Conservation (phyloP, 2,113 vertebrate species). For the Callospermophilus lateralis region DNA sequence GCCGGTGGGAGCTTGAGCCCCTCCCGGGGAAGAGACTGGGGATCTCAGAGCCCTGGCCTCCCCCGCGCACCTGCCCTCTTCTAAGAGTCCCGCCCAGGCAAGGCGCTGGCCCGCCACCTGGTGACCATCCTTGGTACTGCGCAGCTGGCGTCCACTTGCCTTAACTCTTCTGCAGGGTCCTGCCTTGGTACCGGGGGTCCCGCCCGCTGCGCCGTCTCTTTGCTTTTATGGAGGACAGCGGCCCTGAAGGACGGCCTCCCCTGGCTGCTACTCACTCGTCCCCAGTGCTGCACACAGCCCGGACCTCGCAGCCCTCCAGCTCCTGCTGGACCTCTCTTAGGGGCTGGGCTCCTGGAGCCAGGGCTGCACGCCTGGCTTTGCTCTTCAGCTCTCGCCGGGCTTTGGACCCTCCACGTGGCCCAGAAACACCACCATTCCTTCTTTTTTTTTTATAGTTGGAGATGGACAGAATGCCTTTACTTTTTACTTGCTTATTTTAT, state of each 20-base stretch:
- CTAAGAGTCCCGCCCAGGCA: rapidly evolving
- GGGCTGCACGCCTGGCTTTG: neutral
- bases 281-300: too few relatives aligned
- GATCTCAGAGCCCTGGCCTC: neutral
- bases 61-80: neutral
- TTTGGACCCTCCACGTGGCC: neutral
- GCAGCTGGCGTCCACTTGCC: rapidly evolving
- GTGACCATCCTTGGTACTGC: neutral
- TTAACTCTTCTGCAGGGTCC: neutral
- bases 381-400: neutral
- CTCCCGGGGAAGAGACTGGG: neutral
- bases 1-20: neutral
- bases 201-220: too few relatives aligned
- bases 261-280: too few relatives aligned
- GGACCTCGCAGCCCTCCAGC: too few relatives aligned
- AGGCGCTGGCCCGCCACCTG: neutral
- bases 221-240: neutral
- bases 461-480: too few relatives aligned
- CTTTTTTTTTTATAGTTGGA: too few relatives aligned
- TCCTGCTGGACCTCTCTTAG: too few relatives aligned
- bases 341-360: neutral
- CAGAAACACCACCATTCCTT: neutral
- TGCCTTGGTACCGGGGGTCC: too few relatives aligned
- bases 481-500: too few relatives aligned
- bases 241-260: too few relatives aligned